Evolutionary conservation across 2,113 vertebrate genomes (phyloP).

Genomic region (Balaeniceps rex): DNA sequence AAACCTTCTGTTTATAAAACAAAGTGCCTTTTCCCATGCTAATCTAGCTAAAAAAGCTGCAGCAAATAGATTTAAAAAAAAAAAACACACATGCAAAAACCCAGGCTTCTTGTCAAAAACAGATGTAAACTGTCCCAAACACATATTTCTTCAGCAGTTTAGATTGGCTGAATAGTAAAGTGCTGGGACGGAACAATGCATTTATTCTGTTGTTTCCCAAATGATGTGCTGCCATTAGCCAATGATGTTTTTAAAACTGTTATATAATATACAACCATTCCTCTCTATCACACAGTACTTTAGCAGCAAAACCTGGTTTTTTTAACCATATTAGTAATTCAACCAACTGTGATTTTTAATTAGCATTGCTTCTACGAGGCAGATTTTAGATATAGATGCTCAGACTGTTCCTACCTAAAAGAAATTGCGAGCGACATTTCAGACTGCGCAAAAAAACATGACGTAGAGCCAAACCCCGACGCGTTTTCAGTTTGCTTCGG

Average conservation of each 20-base stretch:
- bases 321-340: neutral
- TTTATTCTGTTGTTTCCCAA: constrained; percentile 61
- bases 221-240: constrained; percentile 43
- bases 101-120: constrained; percentile 67
- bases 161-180: constrained; percentile 51
- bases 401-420: neutral
- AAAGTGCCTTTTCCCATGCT: neutral
- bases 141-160: constrained; percentile 67
- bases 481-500: fast-evolving
- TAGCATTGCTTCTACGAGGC: neutral
- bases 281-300: neutral
- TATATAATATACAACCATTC: neutral
- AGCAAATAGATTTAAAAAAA: neutral
- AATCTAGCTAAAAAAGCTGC: neutral
- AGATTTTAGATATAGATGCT: neutral
- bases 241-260: neutral
- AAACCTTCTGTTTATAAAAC: neutral
- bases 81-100: neutral
- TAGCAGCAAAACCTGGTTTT: neutral
- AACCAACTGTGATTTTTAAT: too few species aligned
- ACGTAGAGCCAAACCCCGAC: fast-evolving
- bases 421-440: neutral
- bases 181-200: constrained; percentile 30
- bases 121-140: constrained; percentile 73
- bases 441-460: neutral